Percentiles rank a stretch among this genome's conserved stretches.
These are phyloP conservation scores for Heliothis peltigera DNA, from an alignment of 2,888 invertebrate genomes.

Conservation along the genomic window DNA sequence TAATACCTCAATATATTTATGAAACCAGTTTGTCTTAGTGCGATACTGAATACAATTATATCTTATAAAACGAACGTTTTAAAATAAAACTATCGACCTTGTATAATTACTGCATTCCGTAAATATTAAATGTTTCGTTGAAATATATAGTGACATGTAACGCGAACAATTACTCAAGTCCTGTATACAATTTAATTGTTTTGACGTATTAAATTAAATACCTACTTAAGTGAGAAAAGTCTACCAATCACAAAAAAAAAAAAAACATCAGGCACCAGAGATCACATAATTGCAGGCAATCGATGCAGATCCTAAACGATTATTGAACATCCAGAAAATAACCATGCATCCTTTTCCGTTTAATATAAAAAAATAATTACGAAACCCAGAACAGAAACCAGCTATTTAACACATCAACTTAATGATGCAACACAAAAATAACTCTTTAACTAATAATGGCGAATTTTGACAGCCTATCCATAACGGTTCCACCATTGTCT, in stretches of 20 bases:
- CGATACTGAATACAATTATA: background rate
- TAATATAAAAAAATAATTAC: constrained; percentile 57
- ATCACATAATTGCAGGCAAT: constrained; percentile 3
- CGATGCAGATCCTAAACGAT: constrained; percentile 26
- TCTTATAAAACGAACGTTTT: constrained; percentile 10
- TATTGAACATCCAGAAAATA: constrained; percentile 17
- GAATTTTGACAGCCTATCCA: constrained; percentile 82
- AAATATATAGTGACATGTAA: constrained; percentile 38
- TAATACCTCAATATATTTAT: background rate
- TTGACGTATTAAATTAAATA: constrained; percentile 2
- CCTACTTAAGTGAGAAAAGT: constrained; percentile 4
- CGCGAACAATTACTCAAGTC: constrained; percentile 42
- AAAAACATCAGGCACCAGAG: background rate
- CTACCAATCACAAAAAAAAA: background rate
- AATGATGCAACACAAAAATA: constrained; percentile 68
- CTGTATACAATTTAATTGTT: constrained; percentile 14
- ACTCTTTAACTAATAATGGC: constrained; percentile 82
- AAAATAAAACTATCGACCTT: constrained; percentile 57
- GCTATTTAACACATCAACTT: constrained; percentile 70
- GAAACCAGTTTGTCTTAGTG: constrained; percentile 3
- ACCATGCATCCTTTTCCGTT: constrained; percentile 65
- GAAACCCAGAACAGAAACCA: constrained; percentile 54
- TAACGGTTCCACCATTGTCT: constrained; percentile 85
- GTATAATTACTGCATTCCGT: constrained; percentile 61
- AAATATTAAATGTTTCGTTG: constrained; percentile 41